Base-by-base conservation (phyloP, 2,797 vertebrate genomes). In the Bradypodion pumilum region DNA sequence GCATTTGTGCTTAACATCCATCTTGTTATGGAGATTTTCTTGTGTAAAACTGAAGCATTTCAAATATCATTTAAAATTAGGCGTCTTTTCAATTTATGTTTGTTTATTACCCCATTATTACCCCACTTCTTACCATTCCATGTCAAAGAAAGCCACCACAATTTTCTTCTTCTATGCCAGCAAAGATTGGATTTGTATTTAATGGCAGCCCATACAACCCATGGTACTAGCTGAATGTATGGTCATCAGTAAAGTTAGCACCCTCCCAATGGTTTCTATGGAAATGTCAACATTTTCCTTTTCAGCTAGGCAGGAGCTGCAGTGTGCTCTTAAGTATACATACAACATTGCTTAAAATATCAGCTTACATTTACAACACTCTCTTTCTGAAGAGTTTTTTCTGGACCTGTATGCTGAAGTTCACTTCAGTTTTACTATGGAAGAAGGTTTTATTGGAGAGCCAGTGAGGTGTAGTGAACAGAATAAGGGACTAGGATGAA, bases 231-330 rank as follows among this genome's bases (percentile, higher is more conserved):
- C 7, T 9, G 68, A n/a, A 23, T 68, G 25, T 42, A 69, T 83
- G 42, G 32, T 32, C 63, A 68, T 56, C 10, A 69, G 32, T 25
- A 9, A 42, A 32, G 35, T 52, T 59, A 63, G 56, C 46, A n/a
- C 32, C 70, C 52, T 56, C 13, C 73, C 42, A 15, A 7, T 49
- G 13, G 35, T 80, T 87, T 80, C 77, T 83, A 81, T 87, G 85
- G 85, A 80, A 87, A 80, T 80, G 42, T 62, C 72, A 80, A 52
- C 70, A 63, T 63, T 69, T 86, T 59, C 21, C 49, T 52, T 40
- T 35, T 29, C 27, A 21, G 35, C 35, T 15, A 69, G 40, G 63
- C 7, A n/a, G 23, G 25, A 13, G 40, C 3, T 56, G 60, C 69
- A 5, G 35, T 60, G 72, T 49, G 23, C 63, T n/a, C 68, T 80